These are phyloP conservation scores for Malacoraja senta DNA, from an alignment of 2,797 vertebrate genomes.

Conservation along the genomic window DNA sequence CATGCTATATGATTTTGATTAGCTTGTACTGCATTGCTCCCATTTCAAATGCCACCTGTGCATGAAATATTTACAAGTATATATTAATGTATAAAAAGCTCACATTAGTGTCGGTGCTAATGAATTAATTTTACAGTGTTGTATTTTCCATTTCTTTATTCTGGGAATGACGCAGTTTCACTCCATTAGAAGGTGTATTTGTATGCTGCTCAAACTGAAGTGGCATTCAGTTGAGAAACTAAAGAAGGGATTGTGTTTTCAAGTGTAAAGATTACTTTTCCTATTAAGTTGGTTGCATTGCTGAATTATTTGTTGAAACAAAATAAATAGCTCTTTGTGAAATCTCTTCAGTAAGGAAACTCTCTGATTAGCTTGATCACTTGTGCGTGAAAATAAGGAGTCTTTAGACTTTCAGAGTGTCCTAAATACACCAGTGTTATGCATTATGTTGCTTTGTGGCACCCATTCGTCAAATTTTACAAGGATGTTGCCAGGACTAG, in stretches of 20 bases:
- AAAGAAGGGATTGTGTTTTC: background rate
- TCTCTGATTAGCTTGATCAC: background rate
- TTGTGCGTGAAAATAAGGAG: background rate
- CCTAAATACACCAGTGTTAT: background rate
- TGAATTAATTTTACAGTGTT: background rate
- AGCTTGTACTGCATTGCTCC: background rate
- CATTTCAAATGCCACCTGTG: background rate
- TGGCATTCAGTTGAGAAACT: background rate
- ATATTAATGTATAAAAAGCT: too few relatives aligned
- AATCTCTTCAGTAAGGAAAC: background rate
- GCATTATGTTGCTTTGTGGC: background rate
- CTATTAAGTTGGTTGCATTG: background rate
- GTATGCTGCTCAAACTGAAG: background rate
- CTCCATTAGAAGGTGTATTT: background rate
- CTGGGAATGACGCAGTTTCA: background rate
- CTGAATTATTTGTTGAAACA: background rate
- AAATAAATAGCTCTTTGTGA: background rate
- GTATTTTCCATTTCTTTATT: background rate
- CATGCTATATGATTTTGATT: background rate
- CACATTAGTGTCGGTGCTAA: too few relatives aligned
- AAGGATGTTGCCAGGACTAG: too few relatives aligned
- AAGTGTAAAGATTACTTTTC: constrained; percentile 2
- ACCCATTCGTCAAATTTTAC: background rate
- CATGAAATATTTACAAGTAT: background rate
- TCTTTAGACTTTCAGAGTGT: background rate